Conservation (phyloP, 2,888 invertebrate species). For the Pedicia rivosa region DNA sequence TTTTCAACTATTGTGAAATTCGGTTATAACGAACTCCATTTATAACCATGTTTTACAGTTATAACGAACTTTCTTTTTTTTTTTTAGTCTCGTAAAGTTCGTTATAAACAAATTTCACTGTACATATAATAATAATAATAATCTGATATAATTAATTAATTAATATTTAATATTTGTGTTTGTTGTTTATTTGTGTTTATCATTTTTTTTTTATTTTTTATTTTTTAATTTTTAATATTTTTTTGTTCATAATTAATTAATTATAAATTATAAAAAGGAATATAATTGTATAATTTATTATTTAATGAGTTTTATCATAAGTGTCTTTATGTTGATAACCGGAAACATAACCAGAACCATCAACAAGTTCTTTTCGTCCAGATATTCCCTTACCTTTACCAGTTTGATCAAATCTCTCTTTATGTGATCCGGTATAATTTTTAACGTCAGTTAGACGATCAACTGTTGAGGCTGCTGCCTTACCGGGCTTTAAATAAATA, state of each 20-base stretch:
- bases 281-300: too few relatives aligned
- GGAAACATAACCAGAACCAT: slow-evolving; percentile 63
- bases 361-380: slow-evolving; percentile 60
- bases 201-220: too few relatives aligned
- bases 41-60: too few relatives aligned
- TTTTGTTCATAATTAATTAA: slow-evolving; percentile 4
- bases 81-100: too few relatives aligned
- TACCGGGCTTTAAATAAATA: slow-evolving; percentile 22
- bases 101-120: too few relatives aligned
- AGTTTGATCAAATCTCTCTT: slow-evolving; percentile 66
- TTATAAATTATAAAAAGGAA: background rate
- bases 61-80: too few relatives aligned
- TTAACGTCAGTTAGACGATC: slow-evolving; percentile 71
- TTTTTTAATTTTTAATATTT: slow-evolving; percentile 10
- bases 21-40: too few relatives aligned
- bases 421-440: slow-evolving; percentile 79
- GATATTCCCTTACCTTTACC: slow-evolving; percentile 78
- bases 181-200: too few relatives aligned
- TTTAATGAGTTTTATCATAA: slow-evolving; percentile 43
- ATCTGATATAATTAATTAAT: too few relatives aligned
- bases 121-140: too few relatives aligned
- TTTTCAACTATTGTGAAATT: too few relatives aligned
- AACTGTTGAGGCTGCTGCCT: slow-evolving; percentile 29
- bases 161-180: too few relatives aligned
- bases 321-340: slow-evolving; percentile 75